A percentile compares a stretch with the other conserved stretches of the same genome.
phyloP scores from a whole-genome alignment of 2,113 vertebrate species.

The Parus major region DNA sequence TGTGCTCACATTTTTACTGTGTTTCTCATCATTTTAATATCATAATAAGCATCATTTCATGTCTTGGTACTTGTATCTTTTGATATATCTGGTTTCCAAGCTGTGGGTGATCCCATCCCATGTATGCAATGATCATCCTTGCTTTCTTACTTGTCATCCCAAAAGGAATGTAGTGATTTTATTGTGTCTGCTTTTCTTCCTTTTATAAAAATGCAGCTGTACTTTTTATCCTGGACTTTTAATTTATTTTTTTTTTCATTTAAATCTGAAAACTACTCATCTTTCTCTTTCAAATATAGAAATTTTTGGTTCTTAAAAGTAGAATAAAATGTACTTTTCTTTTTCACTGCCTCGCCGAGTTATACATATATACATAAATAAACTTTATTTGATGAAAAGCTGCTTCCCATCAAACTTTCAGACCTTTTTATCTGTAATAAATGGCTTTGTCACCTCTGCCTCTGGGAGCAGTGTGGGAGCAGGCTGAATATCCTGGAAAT shows the following conservation, averaged over 20 bases:
- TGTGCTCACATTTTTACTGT: not conserved
- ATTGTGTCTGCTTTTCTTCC: not conserved
- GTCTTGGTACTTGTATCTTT: not conserved
- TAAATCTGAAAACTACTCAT: not conserved
- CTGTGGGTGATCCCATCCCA: not conserved
- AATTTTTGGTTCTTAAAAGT: not conserved
- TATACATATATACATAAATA: not conserved
- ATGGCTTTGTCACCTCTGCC: not conserved
- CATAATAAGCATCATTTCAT: not conserved
- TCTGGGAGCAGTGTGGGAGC: not conserved
- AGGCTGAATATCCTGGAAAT: not conserved
- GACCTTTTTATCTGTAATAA: not conserved
- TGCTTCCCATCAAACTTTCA: not conserved
- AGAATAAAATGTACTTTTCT: not conserved
- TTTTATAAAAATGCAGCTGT: not conserved
- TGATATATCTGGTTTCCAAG: not conserved
- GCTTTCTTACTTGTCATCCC: not conserved
- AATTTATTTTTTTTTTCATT: fast-evolving
- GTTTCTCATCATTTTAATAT: not conserved
- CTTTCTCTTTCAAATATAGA: not conserved
- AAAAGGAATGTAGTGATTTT: not conserved
- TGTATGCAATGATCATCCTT: not conserved
- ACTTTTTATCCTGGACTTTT: not conserved
- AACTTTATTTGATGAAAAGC: not conserved
- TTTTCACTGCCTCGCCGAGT: not conserved